These are phyloP conservation scores for Drosophila cracens DNA, from an alignment of 2,888 invertebrate species.

Conservation along the genomic window DNA sequence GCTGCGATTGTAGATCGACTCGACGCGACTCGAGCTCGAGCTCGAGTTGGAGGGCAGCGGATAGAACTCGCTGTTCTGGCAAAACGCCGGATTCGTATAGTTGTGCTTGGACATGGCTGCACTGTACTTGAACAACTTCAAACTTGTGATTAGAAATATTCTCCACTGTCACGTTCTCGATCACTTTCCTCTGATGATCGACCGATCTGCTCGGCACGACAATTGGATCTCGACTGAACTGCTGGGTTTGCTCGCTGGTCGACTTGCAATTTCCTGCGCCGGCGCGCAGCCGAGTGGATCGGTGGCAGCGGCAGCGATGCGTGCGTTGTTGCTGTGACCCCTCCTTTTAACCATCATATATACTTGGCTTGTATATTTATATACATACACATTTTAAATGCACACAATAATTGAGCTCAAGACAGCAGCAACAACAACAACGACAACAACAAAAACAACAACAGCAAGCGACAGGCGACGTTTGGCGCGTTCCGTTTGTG, in stretches of 20 bases:
- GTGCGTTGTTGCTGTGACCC: constrained; percentile 46
- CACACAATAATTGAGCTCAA: constrained; percentile 64
- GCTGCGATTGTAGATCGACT: constrained; percentile 82
- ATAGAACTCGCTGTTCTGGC: constrained; percentile 90
- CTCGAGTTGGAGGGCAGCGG: constrained; percentile 77
- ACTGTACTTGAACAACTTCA: constrained; percentile 47
- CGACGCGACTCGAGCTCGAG: constrained; percentile 48
- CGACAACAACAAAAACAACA: constrained; percentile 23
- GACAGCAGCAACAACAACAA: constrained; percentile 50
- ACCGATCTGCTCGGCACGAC: constrained; percentile 58
- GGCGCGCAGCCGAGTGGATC: constrained; percentile 75
- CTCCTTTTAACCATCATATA: constrained; percentile 37
- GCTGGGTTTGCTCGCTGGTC: constrained; percentile 48
- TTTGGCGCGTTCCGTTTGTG: constrained; percentile 83
- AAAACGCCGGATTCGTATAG: constrained; percentile 93
- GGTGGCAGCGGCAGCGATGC: constrained; percentile 34
- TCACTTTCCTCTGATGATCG: constrained; percentile 20
- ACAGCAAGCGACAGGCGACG: constrained; percentile 49
- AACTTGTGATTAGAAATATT: not conserved
- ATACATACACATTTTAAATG: constrained; percentile 8
- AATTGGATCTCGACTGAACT: constrained; percentile 71
- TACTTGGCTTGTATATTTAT: constrained; percentile 48
- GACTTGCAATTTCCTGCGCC: constrained; percentile 76
- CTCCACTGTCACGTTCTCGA: constrained; percentile 19
- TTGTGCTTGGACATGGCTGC: constrained; percentile 85